These are phyloP conservation scores for Pristis pectinata DNA, from an alignment of 2,797 vertebrate genomes.

Conservation along the genomic window DNA sequence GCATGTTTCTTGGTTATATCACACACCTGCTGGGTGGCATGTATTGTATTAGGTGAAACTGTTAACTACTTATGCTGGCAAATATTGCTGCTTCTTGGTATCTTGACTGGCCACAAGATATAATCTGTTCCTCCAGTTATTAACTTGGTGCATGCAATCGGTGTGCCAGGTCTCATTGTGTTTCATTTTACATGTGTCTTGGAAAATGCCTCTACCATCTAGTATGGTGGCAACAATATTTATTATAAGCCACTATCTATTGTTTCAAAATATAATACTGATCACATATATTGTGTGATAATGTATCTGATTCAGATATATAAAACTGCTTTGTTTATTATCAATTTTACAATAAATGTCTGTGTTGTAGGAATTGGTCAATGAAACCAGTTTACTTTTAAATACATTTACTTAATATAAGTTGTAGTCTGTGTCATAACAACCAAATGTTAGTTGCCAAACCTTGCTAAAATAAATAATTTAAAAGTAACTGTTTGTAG, in stretches of 20 bases:
- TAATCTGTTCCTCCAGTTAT: neutral
- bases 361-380: neutral
- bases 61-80: neutral
- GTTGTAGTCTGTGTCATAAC: neutral
- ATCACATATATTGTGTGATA: too few relatives aligned
- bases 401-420: neutral
- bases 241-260: neutral
- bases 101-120: too few relatives aligned
- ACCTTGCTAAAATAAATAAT: neutral
- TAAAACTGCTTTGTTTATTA: neutral
- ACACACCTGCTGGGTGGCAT: neutral
- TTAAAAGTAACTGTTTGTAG: neutral
- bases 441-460: neutral
- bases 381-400: neutral
- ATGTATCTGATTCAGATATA: neutral
- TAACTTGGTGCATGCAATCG: neutral
- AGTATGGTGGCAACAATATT: neutral
- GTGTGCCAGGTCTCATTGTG: neutral
- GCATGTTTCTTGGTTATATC: slow-evolving; percentile 22
- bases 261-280: neutral
- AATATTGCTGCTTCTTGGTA: neutral
- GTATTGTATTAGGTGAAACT: neutral
- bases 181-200: neutral
- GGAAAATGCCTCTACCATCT: neutral
- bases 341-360: neutral